phyloP scores from a whole-genome alignment of 2,113 vertebrate species.

The Phrynocephalus versicolor region DNA sequence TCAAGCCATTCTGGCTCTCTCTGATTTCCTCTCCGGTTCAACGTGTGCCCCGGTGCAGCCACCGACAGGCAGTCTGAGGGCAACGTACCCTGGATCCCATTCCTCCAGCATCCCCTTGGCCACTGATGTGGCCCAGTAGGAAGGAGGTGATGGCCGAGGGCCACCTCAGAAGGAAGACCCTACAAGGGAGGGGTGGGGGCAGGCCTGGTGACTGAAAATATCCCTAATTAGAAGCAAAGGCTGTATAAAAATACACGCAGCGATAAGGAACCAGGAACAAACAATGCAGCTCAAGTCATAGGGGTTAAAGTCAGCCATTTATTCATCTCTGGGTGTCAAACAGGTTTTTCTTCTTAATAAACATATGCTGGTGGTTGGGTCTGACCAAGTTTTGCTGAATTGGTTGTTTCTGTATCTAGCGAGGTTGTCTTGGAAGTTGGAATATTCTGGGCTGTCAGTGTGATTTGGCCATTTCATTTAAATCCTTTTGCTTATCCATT shows the following conservation, averaged over 20 bases:
- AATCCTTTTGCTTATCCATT: no score
- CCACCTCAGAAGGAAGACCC: rapidly evolving
- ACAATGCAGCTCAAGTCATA: conserved; percentile 36
- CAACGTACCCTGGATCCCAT: conserved; percentile 15
- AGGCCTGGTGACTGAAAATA: conserved; percentile 50
- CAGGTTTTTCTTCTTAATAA: neutral
- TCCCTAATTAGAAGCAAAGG: conserved; percentile 25
- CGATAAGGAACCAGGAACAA: conserved; percentile 47
- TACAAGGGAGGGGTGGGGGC: no score
- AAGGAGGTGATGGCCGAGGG: conserved; percentile 41
- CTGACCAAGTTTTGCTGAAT: neutral
- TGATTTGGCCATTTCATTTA: no score
- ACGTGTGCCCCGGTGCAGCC: conserved; percentile 47
- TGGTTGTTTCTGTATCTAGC: neutral
- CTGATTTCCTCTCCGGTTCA: conserved; percentile 46
- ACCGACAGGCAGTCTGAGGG: conserved; percentile 42
- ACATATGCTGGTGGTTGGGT: neutral
- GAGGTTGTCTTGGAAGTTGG: neutral
- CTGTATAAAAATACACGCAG: conserved; percentile 11
- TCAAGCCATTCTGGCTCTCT: conserved; percentile 38
- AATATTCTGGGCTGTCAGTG: no score
- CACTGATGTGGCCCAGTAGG: neutral
- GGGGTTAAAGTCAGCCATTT: conserved; percentile 38
- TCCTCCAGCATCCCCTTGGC: neutral
- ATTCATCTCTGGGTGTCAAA: conserved; percentile 11